Evolutionary conservation across 2,888 invertebrate species (phyloP), one percentile per base, ranked within the genome.

Genomic region (Cantharis rustica): DNA sequence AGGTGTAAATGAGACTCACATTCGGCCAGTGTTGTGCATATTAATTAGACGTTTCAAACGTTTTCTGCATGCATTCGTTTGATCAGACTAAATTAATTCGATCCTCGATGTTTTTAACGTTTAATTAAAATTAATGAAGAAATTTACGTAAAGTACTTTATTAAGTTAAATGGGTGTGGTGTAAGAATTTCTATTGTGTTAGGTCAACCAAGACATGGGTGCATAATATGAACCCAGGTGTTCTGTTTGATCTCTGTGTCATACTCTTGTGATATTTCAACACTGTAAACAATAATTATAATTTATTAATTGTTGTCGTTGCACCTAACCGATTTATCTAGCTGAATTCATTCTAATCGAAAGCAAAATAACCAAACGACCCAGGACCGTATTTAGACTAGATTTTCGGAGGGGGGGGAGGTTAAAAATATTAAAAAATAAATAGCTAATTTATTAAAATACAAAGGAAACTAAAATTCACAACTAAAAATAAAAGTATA

Each of bases 131-230:
- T 75, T 72, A 72, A 69, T 68, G 77, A 72, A 78, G 79, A 80
- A 79, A 81, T 81, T 80, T 76, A 73, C 77, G 78, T 75, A 79
- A 72, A 73, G 77, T 75, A 75, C 77, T 76, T 78, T 79, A 78
- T 79, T 79, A 79, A 77, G 69, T 75, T 61, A 61, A 71, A 80
- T 82, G 77, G 82, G 82, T 81, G 81, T 79, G 81, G 77, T 80
- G 68, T 13, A 78, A 77, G 82, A 81, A 81, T 81, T 78, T 81
- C 81, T 81, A 81, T 82, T 82, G 82, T 81, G 80, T 81, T 81
- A 82, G 80, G 81, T 82, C 82, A 80, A 80, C 79, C 72, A 77
- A 78, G 47, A 47, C 47, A 47, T 4, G 4, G 79, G 79, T 79
- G 79, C 79, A 79, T 78, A 80, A 80, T 80, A 71, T 77, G 68